Evolutionary conservation across 2,888 invertebrate genomes (phyloP).

Genomic region (Dryocosmus kuriphilus): DNA sequence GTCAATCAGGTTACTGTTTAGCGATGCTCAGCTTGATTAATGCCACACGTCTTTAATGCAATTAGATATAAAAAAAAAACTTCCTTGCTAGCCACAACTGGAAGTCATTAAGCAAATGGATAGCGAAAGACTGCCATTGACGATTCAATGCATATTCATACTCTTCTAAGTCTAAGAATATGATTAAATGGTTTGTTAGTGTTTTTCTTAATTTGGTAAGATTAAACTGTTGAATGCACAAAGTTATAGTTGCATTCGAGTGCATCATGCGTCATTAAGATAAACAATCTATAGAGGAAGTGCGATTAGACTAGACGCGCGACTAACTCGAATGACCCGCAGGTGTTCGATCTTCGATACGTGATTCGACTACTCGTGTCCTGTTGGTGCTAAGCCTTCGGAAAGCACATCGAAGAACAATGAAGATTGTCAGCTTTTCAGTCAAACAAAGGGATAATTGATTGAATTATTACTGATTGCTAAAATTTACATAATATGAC

Average conservation of each 20-base stretch:
- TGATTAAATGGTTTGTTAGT: neutral
- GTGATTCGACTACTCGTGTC: conserved; percentile 32
- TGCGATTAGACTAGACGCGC: conserved; percentile 23
- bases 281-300: conserved; percentile 38
- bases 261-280: conserved; percentile 2
- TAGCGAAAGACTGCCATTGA: neutral
- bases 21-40: neutral
- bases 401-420: conserved; percentile 4
- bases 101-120: conserved; percentile 12
- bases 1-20: conserved; percentile 20
- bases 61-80: conserved; percentile 16
- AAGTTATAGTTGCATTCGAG: neutral
- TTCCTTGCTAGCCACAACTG: conserved; percentile 22
- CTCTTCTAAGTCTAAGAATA: neutral
- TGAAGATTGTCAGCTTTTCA: conserved; percentile 27
- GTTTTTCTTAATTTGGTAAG: neutral
- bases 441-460: conserved; percentile 21
- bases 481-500: conserved; percentile 34
- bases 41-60: neutral
- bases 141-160: neutral
- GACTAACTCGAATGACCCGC: conserved; percentile 18
- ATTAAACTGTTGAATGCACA: neutral
- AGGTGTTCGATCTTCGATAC: conserved; percentile 37
- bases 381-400: conserved; percentile 24
- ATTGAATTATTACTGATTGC: conserved; percentile 16